A percentile compares a stretch with the other conserved stretches of the same genome.
phyloP scores from a whole-genome alignment of 1,140 invertebrate genomes.

The Physella acuta region DNA sequence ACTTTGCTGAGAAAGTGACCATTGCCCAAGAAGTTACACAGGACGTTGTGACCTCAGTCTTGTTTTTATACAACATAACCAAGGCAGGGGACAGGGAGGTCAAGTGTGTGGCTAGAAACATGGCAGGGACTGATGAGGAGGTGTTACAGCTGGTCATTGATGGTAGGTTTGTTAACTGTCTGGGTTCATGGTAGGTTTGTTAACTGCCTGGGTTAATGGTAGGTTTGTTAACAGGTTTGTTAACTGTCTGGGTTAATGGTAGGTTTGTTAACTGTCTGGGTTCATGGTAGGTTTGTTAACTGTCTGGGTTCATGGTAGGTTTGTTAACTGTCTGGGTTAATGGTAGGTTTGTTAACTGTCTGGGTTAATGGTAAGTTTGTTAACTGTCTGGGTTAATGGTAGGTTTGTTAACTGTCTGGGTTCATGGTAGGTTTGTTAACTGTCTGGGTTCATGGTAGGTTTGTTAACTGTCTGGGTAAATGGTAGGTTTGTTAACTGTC shows the following conservation, averaged over 20 bases:
- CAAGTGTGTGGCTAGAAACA: conserved; percentile 27
- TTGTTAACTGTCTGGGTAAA: no score
- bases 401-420: no score
- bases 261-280: background rate
- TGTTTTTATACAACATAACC: conserved; percentile 19
- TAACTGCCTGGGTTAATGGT: background rate
- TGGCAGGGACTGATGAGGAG: conserved; percentile 11
- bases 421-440: no score
- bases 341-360: no score
- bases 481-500: no score
- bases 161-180: conserved; percentile 14
- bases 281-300: background rate
- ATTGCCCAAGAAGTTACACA: conserved; percentile 5
- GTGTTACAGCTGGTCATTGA: conserved; percentile 19
- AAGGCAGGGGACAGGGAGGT: conserved; percentile 6
- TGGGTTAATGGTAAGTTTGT: no score
- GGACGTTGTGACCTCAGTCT: conserved; percentile 19
- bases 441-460: no score
- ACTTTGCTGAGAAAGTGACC: conserved; percentile 10
- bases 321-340: background rate
- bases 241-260: background rate
- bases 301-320: background rate
- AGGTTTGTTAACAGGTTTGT: background rate
- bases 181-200: background rate
- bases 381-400: no score